Base-by-base conservation (phyloP, 2,888 invertebrate species). In the Osmoderma eremita region DNA sequence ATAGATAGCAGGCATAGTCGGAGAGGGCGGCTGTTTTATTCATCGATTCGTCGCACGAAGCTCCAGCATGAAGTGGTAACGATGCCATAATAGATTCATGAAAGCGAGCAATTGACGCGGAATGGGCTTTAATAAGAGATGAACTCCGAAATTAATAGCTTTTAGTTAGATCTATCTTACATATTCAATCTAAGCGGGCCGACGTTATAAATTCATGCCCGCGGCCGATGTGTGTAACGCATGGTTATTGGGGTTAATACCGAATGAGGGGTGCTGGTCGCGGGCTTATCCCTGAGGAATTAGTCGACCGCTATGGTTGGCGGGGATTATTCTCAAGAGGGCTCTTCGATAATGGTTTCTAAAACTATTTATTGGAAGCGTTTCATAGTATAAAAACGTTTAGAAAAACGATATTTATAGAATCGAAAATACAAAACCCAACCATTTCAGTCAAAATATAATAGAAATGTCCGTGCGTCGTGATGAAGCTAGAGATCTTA, bases 181-280 rank as follows among this genome's bases (percentile, higher is more conserved):
- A 58, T 58, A 58, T 58, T 58, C 42, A 58, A 58, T 58, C 45
- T 58, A 58, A 58, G 42, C 42, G 30, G 30, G 30, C 42, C 24
- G 8, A 22, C 22, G 13, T 58, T 58, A 58, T 24, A 13, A n/a
- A 58, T 58, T 58, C 22, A 58, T 24, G 42, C 24, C 13, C 13
- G 22, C 38, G 42, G 58, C 42, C n/a, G 42, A 24, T 58, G 42
- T 58, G 41, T 58, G 58, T 24, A 24, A 45, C 41, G 58, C 58
- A 58, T 42, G 42, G 58, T 58, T 58, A 53, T 53, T 15, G 53
- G 53, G 38, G 38, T 53, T 53, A 53, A 53, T 53, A 38, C 36
- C 17, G 10, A 38, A 53, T 38, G 53, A 20, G 10, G 8, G 18
- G 4, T 17, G 50, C 12, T 10, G 30, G 30, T 30, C 30, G 30